Percentiles rank a stretch among this genome's conserved stretches.
These are phyloP conservation scores for Pyrgilauda ruficollis DNA, from an alignment of 2,113 vertebrate species.

Conservation along the genomic window DNA sequence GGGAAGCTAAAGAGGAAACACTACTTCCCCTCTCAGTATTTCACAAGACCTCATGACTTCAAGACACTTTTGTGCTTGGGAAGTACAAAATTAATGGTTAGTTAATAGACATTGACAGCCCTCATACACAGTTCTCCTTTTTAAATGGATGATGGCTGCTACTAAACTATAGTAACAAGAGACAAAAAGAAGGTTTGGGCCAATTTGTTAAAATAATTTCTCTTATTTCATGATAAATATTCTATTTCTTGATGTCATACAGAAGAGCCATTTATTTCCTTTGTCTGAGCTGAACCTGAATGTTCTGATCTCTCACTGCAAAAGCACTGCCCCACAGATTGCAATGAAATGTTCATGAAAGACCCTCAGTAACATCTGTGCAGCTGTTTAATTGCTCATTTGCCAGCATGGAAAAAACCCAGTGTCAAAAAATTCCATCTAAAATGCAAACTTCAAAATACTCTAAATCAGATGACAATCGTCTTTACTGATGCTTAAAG, in stretches of 20 bases:
- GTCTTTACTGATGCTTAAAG: not conserved
- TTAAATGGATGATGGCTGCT: not conserved
- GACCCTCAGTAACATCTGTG: not conserved
- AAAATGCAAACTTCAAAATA: not conserved
- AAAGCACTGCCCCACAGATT: not conserved
- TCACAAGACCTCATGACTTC: not conserved
- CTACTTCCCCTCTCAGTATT: not conserved
- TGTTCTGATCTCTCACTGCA: not conserved
- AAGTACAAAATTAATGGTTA: not conserved
- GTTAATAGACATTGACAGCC: not conserved
- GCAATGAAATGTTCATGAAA: not conserved
- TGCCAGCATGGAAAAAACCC: not conserved
- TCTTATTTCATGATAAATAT: not conserved
- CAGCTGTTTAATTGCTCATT: slow-evolving; percentile 17
- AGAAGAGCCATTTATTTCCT: not conserved
- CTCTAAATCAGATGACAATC: not conserved
- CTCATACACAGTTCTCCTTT: not conserved
- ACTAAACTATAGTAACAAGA: not conserved
- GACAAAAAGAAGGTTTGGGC: not conserved
- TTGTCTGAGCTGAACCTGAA: not conserved
- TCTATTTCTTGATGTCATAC: not conserved
- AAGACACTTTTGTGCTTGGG: not conserved
- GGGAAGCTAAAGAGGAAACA: not conserved
- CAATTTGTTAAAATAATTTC: not conserved
- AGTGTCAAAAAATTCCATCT: not conserved